Conservation (phyloP, 2,113 vertebrate genomes). For the Theristicus caerulescens region DNA sequence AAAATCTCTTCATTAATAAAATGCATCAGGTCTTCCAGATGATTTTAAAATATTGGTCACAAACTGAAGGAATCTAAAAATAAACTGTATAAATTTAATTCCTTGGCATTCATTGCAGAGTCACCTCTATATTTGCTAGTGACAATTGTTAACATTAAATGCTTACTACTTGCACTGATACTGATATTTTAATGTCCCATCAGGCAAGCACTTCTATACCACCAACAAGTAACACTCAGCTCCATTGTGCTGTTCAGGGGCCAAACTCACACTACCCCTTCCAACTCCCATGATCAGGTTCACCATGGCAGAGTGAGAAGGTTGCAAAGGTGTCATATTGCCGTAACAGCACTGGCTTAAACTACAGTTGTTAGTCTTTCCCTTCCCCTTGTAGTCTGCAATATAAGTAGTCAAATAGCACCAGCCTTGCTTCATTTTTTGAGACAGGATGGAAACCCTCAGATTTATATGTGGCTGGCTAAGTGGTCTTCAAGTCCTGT, state of each 20-base stretch:
- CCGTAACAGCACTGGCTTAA: background rate
- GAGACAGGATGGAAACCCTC: background rate
- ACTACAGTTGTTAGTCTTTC: background rate
- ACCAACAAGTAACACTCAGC: background rate
- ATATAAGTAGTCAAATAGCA: background rate
- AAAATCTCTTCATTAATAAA: conserved; percentile 43
- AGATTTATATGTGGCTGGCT: background rate
- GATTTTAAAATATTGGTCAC: conserved; percentile 56
- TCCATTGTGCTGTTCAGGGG: background rate
- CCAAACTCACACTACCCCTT: background rate
- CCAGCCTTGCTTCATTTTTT: background rate
- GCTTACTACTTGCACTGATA: conserved; percentile 20
- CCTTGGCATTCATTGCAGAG: conserved; percentile 26
- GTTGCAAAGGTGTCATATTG: background rate
- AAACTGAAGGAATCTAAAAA: conserved; percentile 60
- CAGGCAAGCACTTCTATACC: background rate
- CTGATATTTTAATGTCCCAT: background rate
- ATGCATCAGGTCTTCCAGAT: conserved; percentile 53
- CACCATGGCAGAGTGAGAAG: background rate
- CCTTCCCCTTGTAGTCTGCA: background rate
- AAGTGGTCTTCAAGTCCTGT: background rate
- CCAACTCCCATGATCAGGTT: background rate
- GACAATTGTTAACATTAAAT: background rate
- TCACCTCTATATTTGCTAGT: conserved; percentile 31
- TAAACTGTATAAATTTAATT: conserved; percentile 44